Percentiles rank a stretch among this genome's conserved stretches.
Evolutionary conservation across 2,888 invertebrate genomes (phyloP).

Genomic region (Polydrusus pterygomalis): DNA sequence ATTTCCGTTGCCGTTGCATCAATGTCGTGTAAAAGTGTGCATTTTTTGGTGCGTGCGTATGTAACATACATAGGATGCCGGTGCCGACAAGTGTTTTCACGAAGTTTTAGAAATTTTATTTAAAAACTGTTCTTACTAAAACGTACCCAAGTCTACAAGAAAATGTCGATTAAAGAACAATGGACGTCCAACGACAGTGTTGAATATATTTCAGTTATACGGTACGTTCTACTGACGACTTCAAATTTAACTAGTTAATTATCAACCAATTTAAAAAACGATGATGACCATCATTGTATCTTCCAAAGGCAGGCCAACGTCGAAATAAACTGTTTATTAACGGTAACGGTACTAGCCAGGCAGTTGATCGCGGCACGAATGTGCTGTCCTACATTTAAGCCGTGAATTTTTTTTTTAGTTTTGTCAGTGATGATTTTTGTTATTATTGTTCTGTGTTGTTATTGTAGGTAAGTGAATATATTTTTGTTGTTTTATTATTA

Average conservation of each 20-base stretch:
- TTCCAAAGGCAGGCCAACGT: slow-evolving; percentile 15
- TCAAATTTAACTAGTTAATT: slow-evolving; percentile 14
- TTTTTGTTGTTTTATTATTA: neutral
- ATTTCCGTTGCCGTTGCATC: no score
- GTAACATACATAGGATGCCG: no score
- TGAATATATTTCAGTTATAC: no score
- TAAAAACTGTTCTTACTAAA: no score
- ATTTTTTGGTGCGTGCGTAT: no score
- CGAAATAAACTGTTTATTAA: slow-evolving; percentile 49
- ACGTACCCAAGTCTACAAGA: no score
- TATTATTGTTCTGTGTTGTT: slow-evolving; percentile 4
- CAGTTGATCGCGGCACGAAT: slow-evolving; percentile 23
- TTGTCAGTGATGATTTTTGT: neutral
- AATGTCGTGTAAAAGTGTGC: no score
- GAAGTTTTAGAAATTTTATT: no score
- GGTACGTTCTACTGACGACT: neutral
- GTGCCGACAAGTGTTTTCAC: no score
- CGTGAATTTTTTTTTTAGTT: slow-evolving; percentile 5
- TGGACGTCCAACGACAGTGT: no score
- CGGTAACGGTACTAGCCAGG: slow-evolving; percentile 45
- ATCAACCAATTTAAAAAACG: slow-evolving; percentile 8
- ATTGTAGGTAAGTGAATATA: slow-evolving; percentile 1
- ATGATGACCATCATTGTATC: slow-evolving; percentile 21
- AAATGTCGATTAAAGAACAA: no score
- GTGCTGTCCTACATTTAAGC: slow-evolving; percentile 7